Percentiles rank a stretch among this genome's conserved stretches.
Conservation (phyloP, 1,140 invertebrate genomes). For the Atopsyche davidsoni region DNA sequence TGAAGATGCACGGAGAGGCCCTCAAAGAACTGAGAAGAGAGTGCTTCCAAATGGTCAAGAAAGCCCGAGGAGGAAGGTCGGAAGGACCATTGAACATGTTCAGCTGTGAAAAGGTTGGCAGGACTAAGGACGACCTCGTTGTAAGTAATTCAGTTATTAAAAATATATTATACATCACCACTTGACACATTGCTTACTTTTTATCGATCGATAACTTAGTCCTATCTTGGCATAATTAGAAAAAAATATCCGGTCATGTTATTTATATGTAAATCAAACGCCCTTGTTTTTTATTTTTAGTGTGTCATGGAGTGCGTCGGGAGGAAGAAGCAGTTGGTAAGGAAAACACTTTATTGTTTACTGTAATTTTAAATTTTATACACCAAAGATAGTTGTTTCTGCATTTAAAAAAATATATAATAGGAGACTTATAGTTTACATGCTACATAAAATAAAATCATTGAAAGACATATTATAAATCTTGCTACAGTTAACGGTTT, state of each 20-base stretch:
- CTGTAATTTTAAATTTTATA: too few species aligned
- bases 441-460: background rate
- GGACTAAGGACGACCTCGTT: conserved; percentile 21
- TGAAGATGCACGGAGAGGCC: conserved; percentile 30
- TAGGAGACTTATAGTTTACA: background rate
- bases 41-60: conserved; percentile 23
- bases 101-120: conserved; percentile 22
- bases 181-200: background rate
- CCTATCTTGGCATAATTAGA: too few species aligned
- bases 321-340: conserved; percentile 26
- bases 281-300: conserved; percentile 10
- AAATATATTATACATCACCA: background rate
- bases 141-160: conserved; percentile 13
- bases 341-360: too few species aligned
- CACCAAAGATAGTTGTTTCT: too few species aligned
- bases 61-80: conserved; percentile 2
- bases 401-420: too few species aligned
- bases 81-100: conserved; percentile 20
- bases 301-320: conserved; percentile 28
- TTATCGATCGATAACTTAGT: too few species aligned
- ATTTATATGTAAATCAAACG: too few species aligned
- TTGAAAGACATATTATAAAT: background rate
- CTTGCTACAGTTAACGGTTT: too few species aligned
- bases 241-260: too few species aligned
- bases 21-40: conserved; percentile 24